A percentile compares a stretch with the other conserved stretches of the same genome.
Conservation (phyloP, 2,888 invertebrate species). For the Noctua pronuba region DNA sequence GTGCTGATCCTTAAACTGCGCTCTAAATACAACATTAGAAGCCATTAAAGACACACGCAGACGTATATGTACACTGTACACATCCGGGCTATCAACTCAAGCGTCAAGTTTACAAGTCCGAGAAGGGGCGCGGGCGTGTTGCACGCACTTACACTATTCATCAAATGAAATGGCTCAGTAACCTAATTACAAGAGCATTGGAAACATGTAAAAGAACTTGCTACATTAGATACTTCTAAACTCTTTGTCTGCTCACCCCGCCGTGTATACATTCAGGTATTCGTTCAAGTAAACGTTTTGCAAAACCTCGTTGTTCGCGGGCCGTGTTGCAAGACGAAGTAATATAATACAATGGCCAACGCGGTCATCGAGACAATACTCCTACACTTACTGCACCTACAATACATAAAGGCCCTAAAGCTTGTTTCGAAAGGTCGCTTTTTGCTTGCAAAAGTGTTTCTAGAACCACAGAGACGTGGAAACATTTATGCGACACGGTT, state of each 20-base stretch:
- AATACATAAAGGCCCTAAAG: constrained; percentile 66
- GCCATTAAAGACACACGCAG: not conserved
- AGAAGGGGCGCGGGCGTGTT: constrained; percentile 24
- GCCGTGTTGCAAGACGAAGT: constrained; percentile 81
- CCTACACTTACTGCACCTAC: constrained; percentile 72
- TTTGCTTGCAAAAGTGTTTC: constrained; percentile 50
- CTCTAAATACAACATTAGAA: not conserved
- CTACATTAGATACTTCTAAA: constrained; percentile 26
- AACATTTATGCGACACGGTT: constrained; percentile 53
- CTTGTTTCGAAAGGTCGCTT: constrained; percentile 59
- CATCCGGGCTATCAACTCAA: constrained; percentile 20
- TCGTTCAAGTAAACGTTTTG: constrained; percentile 76
- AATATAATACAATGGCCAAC: constrained; percentile 82
- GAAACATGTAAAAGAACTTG: constrained; percentile 15
- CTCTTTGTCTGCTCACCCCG: constrained; percentile 54
- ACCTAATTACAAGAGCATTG: constrained; percentile 32
- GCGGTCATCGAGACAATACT: constrained; percentile 81
- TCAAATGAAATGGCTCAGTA: constrained; percentile 29
- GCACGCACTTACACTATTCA: constrained; percentile 43
- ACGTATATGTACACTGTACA: not conserved
- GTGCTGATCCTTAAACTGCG: not conserved
- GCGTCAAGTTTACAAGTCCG: constrained; percentile 32
- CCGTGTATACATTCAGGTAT: constrained; percentile 63
- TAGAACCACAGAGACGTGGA: constrained; percentile 42
- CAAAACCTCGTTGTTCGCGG: constrained; percentile 79